phyloP scores from a whole-genome alignment of 2,888 invertebrate species.

The Geotrupes spiniger region DNA sequence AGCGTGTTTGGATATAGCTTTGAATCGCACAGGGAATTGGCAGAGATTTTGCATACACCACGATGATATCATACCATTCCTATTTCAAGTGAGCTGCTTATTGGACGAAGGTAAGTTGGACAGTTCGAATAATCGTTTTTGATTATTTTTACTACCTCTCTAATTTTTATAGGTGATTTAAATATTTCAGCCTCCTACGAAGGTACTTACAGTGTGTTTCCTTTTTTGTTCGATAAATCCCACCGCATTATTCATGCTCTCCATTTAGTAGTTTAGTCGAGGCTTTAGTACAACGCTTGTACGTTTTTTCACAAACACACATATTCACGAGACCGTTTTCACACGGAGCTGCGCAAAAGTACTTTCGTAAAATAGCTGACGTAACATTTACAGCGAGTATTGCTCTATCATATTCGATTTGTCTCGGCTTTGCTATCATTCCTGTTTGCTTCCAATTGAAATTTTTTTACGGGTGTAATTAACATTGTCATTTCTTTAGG shows the following conservation, averaged over 20 bases:
- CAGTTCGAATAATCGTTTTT: too few species aligned
- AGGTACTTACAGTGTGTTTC: constrained; percentile 16
- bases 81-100: constrained; percentile 80
- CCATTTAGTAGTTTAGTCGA: constrained; percentile 6
- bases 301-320: constrained; percentile 5
- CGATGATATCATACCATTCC: constrained; percentile 73
- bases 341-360: too few species aligned
- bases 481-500: too few species aligned
- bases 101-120: constrained; percentile 70
- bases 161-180: constrained; percentile 21
- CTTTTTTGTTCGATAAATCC: too few species aligned
- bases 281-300: background rate
- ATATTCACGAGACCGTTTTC: too few species aligned
- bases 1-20: constrained; percentile 89
- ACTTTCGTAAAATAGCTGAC: too few species aligned
- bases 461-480: too few species aligned
- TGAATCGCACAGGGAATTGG: constrained; percentile 91
- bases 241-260: constrained; percentile 8
- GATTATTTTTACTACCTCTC: background rate
- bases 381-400: background rate
- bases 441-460: background rate
- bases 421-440: background rate
- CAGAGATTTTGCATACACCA: constrained; percentile 80
- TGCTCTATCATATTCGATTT: background rate
- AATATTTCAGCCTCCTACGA: constrained; percentile 22